These are phyloP conservation scores for Rhogogaster chlorosoma DNA, from an alignment of 2,888 invertebrate species.

Conservation along the genomic window DNA sequence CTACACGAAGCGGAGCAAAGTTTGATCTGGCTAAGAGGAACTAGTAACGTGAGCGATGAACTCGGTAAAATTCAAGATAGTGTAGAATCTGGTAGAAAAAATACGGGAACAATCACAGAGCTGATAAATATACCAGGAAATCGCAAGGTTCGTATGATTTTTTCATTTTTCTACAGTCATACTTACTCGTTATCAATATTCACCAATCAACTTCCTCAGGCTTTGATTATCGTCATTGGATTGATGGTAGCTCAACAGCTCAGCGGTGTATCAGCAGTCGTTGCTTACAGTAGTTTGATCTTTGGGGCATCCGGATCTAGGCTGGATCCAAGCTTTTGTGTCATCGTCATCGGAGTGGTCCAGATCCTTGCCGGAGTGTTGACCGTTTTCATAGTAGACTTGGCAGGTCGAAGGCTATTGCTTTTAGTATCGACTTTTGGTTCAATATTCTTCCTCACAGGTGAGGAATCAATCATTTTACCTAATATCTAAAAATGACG, in stretches of 20 bases:
- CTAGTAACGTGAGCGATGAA: slow-evolving; percentile 67
- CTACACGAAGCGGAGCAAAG: slow-evolving; percentile 63
- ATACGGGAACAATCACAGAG: slow-evolving; percentile 57
- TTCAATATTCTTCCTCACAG: slow-evolving; percentile 8
- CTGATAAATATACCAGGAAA: slow-evolving; percentile 37
- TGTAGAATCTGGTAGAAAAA: slow-evolving; percentile 69
- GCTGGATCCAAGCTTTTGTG: not conserved
- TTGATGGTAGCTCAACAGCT: slow-evolving; percentile 56
- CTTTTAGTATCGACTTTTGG: slow-evolving; percentile 46
- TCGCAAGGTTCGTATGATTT: slow-evolving; percentile 32
- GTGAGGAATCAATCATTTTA: not conserved
- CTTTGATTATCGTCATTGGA: slow-evolving; percentile 47
- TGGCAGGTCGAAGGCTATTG: slow-evolving; percentile 56
- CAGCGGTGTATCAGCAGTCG: slow-evolving; percentile 49
- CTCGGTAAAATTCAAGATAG: slow-evolving; percentile 62
- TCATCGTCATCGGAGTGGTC: slow-evolving; percentile 49
- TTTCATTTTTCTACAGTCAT: not conserved
- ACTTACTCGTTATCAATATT: not conserved
- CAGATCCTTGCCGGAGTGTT: not conserved
- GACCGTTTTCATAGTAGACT: slow-evolving; percentile 49
- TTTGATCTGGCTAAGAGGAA: slow-evolving; percentile 64
- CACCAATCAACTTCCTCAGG: not conserved
- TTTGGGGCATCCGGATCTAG: not conserved
- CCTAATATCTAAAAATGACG: not conserved
- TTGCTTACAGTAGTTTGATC: slow-evolving; percentile 35